Conservation (phyloP, 2,888 invertebrate species). For the Melangyna quadrimaculata region DNA sequence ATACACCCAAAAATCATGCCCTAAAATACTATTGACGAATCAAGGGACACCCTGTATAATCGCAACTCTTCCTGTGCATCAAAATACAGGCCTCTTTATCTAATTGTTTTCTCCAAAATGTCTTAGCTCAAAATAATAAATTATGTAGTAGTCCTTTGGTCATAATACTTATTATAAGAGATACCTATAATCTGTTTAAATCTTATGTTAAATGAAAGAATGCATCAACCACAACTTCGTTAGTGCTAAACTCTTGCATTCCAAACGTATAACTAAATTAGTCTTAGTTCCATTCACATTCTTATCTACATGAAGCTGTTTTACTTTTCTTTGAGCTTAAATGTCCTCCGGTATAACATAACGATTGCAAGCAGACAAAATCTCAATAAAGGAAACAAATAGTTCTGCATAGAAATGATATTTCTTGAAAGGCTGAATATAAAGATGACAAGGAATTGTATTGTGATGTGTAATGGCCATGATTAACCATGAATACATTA, state of each 20-base stretch:
- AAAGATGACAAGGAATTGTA: background rate
- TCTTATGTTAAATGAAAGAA: background rate
- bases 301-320: background rate
- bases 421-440: background rate
- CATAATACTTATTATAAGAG: background rate
- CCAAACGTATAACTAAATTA: background rate
- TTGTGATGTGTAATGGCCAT: conserved; percentile 7
- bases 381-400: background rate
- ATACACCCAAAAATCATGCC: too few relatives aligned
- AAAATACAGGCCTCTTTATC: too few relatives aligned
- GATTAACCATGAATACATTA: conserved; percentile 30
- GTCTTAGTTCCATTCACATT: background rate
- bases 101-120: background rate
- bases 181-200: background rate
- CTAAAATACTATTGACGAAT: too few relatives aligned
- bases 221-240: background rate
- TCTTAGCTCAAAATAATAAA: background rate
- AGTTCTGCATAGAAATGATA: background rate
- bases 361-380: background rate
- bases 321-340: background rate
- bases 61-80: too few relatives aligned
- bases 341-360: background rate
- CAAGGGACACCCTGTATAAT: too few relatives aligned
- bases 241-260: background rate
- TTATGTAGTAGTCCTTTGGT: background rate